Evolutionary conservation across 35 echinoderm and acorn worm species (phyloP).

Genomic region (Heliocidaris tuberculata): DNA sequence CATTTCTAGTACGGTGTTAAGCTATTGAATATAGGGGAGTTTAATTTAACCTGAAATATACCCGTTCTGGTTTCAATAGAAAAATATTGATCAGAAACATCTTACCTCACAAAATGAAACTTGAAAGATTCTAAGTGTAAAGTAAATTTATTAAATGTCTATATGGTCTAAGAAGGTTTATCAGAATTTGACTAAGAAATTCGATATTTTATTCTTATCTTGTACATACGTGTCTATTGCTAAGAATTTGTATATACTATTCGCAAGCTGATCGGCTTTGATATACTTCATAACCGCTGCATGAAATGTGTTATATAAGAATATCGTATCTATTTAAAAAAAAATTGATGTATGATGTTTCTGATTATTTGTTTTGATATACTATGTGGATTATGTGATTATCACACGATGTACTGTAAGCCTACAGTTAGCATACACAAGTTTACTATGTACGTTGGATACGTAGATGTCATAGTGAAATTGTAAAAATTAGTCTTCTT

Average conservation of each 20-base stretch:
- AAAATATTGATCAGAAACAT: not conserved
- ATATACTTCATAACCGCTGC: not conserved
- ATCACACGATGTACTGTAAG: not conserved
- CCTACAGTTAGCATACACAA: not conserved
- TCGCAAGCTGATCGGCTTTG: not conserved
- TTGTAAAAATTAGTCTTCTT: not conserved
- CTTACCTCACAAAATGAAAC: not conserved
- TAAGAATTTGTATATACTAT: not conserved
- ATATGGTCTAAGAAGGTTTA: not conserved
- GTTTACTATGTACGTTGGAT: not conserved
- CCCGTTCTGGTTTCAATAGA: not conserved
- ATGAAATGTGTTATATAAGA: not conserved
- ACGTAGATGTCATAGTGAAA: not conserved
- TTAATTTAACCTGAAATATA: not conserved
- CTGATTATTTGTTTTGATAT: not conserved
- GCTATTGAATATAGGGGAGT: not conserved
- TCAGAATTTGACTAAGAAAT: not conserved
- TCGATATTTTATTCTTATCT: constrained; percentile 12
- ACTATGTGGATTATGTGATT: not conserved
- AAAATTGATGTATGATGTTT: not conserved
- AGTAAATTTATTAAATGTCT: not conserved
- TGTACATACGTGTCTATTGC: not conserved
- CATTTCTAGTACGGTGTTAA: not conserved
- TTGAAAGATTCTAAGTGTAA: not conserved
- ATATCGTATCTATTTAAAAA: not conserved